Base-by-base conservation (phyloP, 2,888 invertebrate genomes). In the Neoaliturus tenellus region DNA sequence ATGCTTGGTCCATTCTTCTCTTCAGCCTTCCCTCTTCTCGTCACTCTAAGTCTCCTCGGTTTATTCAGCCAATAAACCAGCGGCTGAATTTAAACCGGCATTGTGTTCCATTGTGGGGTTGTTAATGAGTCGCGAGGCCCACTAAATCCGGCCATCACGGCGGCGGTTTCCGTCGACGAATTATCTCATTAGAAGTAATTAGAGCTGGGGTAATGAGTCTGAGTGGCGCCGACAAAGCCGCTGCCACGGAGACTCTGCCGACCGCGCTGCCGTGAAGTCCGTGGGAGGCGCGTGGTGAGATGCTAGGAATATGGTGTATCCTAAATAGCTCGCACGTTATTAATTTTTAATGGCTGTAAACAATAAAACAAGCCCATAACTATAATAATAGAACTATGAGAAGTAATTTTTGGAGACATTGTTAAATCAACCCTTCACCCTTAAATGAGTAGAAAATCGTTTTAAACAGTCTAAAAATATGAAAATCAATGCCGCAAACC, bases 151-250 rank as follows among this genome's bases (percentile, higher is more conserved):
- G 12, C 73, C 73, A 44, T 75, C 73, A 44, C 39, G 28, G 25
- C 28, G 39, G 6, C 10, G 41, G 25, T 17, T 6, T 5, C 33
- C 28, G 33, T 17, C 23, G 73, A 75, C 44, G 41, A 75, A 75
- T 75, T 75, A 44, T 35, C 73, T 75, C 41, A 75, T 75, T 75
- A 75, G 48, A 3, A 14, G 73, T 75, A 75, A 75, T 75, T 75
- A 75, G 73, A 75, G 73, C 73, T 44, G 17, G n/a, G 44, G 48
- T 44, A 75, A 75, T 75, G 73, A 75, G 73, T 17, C 55, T 8
- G 25, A 28, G 10, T n/a, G 28, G 12, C 25, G 62, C 62, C 62
- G 62, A 62, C 62, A 62, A 62, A 62, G 62, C 55, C 5, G 23
- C 14, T 17, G 8, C n/a, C 5, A 23, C 5, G 51, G 51, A 23